Evolutionary conservation across 2,797 vertebrate genomes (phyloP), one percentile per base, ranked within the genome.

Genomic region (Galaxias olidus): DNA sequence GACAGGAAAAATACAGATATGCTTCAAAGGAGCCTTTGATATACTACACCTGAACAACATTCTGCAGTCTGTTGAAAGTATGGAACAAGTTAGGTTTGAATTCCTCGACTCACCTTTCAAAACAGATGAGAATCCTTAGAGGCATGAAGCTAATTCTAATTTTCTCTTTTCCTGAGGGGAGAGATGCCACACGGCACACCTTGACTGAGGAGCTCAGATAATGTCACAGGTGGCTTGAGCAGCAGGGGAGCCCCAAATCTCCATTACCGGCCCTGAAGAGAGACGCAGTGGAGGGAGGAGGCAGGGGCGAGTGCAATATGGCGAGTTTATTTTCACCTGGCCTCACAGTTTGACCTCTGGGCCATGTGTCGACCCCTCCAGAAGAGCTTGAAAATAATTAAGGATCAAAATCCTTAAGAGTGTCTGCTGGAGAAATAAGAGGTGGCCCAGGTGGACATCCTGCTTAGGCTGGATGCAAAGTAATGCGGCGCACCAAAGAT

Each of bases 321-420:
- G 90, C 86, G 81, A 87, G 84, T 90, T 93, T 90, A 91, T 88
- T 88, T 88, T 92, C 91, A 91, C 90, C 88, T 91, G 89, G 90
- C 86, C 90, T 89, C 92, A 91, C 91, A 93, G 91, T 92, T 91
- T 92, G 91, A 92, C 91, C 91, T 87, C 90, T 87, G 85, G 80
- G 85, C 86, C 82, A 75, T 58, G 85, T 87, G 89, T 88, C 89
- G 83, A 74, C 72, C 85, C 83, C 86, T 85, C 86, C 86, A 77
- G 86, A 90, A 89, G 86, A 90, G 88, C 88, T 86, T 77, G 76
- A 88, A 93, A 92, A 93, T 91, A 92, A 92, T 92, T 92, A 93
- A 91, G 85, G 86, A 75, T 82, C 86, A 84, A 82, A 87, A 75
- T 76, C 80, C 74, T 64, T 9, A 66, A 79, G 81, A 59, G 67